A percentile compares a stretch with the other conserved stretches of the same genome.
Conservation (phyloP, 2,113 vertebrate species). For the human region GRCh38 chr19:13047501-13048000, state of each 20-base stretch:
- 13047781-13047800: background rate
- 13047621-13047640: conserved; percentile 58
- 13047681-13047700: background rate
- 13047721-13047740: background rate
- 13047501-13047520: conserved; percentile 59
- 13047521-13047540: conserved; percentile 75
- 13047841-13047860: background rate
- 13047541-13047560: conserved; percentile 75
- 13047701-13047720: background rate
- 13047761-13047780: background rate
- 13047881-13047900: accelerated
- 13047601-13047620: conserved; percentile 73
- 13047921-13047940: background rate
- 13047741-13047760: background rate
- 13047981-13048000: background rate
- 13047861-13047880: background rate
- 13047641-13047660: background rate
- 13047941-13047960: background rate
- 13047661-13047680: background rate
- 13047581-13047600: conserved; percentile 75
- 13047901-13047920: background rate
- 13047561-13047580: conserved; percentile 74
- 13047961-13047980: background rate
- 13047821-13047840: background rate
- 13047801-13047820: background rate